phyloP scores from a whole-genome alignment of 1,140 invertebrate genomes.

The Orchesella cincta region DNA sequence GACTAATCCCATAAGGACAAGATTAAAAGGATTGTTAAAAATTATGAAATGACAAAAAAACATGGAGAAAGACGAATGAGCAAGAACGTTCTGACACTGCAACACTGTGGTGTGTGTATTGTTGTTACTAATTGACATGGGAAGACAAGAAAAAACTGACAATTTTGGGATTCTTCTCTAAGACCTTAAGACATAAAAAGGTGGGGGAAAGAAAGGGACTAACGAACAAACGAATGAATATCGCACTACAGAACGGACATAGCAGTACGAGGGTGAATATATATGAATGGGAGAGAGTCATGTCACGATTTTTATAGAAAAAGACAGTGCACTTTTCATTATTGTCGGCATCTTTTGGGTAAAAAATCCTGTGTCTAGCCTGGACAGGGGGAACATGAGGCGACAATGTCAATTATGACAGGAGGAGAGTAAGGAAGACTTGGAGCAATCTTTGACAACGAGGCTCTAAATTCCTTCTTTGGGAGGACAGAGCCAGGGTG shows the following conservation, averaged over 20 bases:
- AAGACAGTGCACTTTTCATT: not conserved
- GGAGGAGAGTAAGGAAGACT: not conserved
- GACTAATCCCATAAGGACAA: conserved; percentile 13
- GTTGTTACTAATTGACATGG: not conserved
- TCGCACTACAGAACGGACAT: not conserved
- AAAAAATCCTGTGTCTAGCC: not conserved
- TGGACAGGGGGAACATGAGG: not conserved
- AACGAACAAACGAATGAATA: not conserved
- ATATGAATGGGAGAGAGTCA: not conserved
- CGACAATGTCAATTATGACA: conserved; percentile 15
- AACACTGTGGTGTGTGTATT: too few relatives aligned
- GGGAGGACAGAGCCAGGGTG: not conserved
- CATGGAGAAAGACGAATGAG: not conserved
- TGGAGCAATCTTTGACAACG: not conserved
- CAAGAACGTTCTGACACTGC: not conserved
- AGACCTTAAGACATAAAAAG: not conserved
- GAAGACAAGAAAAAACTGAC: not conserved
- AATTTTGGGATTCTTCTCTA: not conserved
- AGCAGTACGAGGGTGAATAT: not conserved
- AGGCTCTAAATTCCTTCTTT: not conserved
- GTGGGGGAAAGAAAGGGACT: not conserved
- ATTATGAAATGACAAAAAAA: not conserved
- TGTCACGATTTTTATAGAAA: too few relatives aligned
- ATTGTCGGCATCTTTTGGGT: not conserved
- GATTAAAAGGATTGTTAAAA: not conserved